Evolutionary conservation across 1,140 invertebrate genomes (phyloP).

Genomic region (Drosophila sp.): DNA sequence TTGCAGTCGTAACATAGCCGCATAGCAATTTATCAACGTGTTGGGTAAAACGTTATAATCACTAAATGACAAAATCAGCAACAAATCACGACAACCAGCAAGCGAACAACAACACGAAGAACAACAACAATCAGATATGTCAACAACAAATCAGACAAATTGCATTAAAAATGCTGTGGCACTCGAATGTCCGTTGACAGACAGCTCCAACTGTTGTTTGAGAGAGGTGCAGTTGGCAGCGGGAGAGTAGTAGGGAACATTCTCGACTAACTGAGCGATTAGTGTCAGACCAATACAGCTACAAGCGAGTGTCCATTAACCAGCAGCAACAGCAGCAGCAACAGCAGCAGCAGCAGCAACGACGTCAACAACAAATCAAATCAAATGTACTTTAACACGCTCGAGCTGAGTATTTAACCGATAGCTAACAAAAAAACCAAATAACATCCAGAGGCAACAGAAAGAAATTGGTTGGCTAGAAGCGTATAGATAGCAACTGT

Average conservation of each 20-base stretch:
- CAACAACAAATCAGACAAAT: slow-evolving; percentile 83
- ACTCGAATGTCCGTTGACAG: slow-evolving; percentile 74
- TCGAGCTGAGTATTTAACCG: slow-evolving; percentile 75
- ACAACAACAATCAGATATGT: slow-evolving; percentile 54
- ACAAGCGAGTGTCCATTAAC: slow-evolving; percentile 73
- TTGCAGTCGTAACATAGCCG: slow-evolving; percentile 38
- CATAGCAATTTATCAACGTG: slow-evolving; percentile 25
- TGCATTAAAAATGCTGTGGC: slow-evolving; percentile 83
- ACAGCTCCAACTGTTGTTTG: slow-evolving; percentile 53
- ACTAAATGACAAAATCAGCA: slow-evolving; percentile 83
- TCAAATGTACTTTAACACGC: slow-evolving; percentile 83
- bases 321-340: slow-evolving; percentile 31
- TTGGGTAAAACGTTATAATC: slow-evolving; percentile 65
- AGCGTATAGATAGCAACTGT: slow-evolving; percentile 44
- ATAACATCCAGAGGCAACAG: slow-evolving; percentile 24
- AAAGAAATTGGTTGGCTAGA: slow-evolving; percentile 23
- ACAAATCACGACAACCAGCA: slow-evolving; percentile 80
- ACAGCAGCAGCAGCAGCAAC: slow-evolving; percentile 25
- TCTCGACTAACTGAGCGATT: slow-evolving; percentile 76
- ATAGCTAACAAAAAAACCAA: slow-evolving; percentile 50
- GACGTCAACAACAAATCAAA: slow-evolving; percentile 78
- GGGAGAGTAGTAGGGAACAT: neutral
- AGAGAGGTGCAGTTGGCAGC: slow-evolving; percentile 6
- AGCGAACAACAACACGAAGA: slow-evolving; percentile 46
- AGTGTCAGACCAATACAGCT: slow-evolving; percentile 69